Base-by-base conservation (phyloP, 2,113 vertebrate species). In the Plectropomus leopardus region DNA sequence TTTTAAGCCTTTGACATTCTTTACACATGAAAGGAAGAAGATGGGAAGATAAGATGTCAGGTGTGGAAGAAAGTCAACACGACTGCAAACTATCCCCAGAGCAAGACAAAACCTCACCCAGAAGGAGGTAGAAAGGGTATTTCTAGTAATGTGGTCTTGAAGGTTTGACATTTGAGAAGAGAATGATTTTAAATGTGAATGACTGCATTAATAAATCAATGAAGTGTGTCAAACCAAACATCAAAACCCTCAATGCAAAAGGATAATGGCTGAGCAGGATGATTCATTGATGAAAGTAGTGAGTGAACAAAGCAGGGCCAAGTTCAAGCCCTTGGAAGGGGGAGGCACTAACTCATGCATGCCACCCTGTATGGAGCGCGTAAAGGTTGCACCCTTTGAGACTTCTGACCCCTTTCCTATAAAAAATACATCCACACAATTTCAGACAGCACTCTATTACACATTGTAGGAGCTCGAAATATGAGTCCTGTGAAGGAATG, bases 401-500 rank as follows among this genome's bases (percentile, higher is more conserved):
- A 87, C 84, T 34, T 87, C 28, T 90, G 84, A 85, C 90, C 90
- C 44, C 64, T 65, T 34, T 63, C 28, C 61, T 73, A 63, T 88
- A 74, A 89, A 90, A 74, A 80, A 89, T 72, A 84, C 21, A 66
- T 21, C 53, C 55, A 78, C 72, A 69, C 64, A 85, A 54, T 83
- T 74, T 82, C 70, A 89, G 76, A 71, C 58, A 76, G 58, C 34
- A 44, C 67, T 79, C 61, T 36, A 40, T 68, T n/a, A 26, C 59
- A 83, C 78, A 75, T 76, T 78, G 76, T 79, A 45, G 60, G 64
- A 58, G 70, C 58, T 55, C 0, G 88, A 87, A 94, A 94, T 71
- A 47, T 44, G 88, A 94, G 55, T 80, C 59, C 63, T 13, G 61
- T 23, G 26, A 67, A 89, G 86, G 91, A 93, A 93, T 92, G 90